phyloP scores from a whole-genome alignment of 2,113 vertebrate genomes.

The Peromyscus leucopus region DNA sequence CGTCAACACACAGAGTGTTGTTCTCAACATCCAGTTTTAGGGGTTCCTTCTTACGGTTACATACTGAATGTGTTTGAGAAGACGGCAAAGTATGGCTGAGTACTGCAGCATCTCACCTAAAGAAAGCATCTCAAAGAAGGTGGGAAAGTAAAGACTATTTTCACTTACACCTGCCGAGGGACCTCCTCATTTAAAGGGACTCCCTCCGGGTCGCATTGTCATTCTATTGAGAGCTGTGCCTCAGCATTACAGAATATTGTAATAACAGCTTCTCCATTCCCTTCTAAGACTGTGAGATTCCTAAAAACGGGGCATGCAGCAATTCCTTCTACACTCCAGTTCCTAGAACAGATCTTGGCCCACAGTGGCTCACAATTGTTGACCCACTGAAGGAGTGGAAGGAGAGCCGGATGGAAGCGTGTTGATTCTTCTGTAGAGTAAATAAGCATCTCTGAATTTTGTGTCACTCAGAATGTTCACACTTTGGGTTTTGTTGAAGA shows the following conservation, averaged over 20 bases:
- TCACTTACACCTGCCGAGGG: not conserved
- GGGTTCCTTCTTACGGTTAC: not conserved
- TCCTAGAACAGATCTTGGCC: no score
- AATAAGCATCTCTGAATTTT: slow-evolving; percentile 56
- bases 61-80: not conserved
- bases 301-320: not conserved
- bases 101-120: not conserved
- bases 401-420: not conserved
- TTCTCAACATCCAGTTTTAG: not conserved
- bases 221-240: not conserved
- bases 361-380: not conserved
- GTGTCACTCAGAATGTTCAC: slow-evolving; percentile 43
- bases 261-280: slow-evolving; percentile 35
- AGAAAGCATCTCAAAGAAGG: not conserved
- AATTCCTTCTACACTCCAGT: not conserved
- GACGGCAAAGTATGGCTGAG: not conserved
- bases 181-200: not conserved
- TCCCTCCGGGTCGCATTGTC: not conserved
- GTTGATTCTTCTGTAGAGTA: slow-evolving; percentile 47
- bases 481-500: slow-evolving; percentile 54
- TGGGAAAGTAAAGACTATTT: not conserved
- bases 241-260: not conserved
- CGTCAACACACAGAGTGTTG: not conserved
- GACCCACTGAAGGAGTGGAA: not conserved
- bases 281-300: not conserved